A percentile compares a stretch with the other conserved stretches of the same genome.
Conservation (phyloP, 1,140 invertebrate species). For the Adoxophyes honmai region DNA sequence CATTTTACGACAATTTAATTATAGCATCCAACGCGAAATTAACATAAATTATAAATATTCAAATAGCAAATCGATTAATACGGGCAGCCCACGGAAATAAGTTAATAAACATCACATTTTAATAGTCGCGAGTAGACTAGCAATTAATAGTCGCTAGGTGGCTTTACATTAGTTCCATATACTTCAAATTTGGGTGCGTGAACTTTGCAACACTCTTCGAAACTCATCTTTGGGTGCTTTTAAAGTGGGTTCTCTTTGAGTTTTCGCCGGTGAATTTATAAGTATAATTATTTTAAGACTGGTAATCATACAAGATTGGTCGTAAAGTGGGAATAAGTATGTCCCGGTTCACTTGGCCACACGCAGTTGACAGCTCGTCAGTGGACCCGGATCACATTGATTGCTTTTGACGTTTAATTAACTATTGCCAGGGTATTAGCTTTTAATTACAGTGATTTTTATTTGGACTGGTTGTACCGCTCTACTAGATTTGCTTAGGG, state of each 20-base stretch:
- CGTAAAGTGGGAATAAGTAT: background rate
- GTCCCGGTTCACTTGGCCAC: background rate
- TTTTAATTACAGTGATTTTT: too few species aligned
- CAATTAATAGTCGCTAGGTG: background rate
- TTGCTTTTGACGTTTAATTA: too few species aligned
- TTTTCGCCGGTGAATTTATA: background rate
- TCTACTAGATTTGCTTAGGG: too few species aligned
- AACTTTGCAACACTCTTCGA: background rate
- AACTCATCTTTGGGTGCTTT: background rate
- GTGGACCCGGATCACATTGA: too few species aligned
- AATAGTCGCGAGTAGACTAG: background rate
- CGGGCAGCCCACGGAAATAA: background rate
- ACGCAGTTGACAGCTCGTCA: background rate
- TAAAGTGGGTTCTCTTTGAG: background rate
- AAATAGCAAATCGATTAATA: slow-evolving; percentile 2
- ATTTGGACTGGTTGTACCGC: too few species aligned
- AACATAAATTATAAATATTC: slow-evolving; percentile 6
- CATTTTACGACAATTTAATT: slow-evolving; percentile 4
- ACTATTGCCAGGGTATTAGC: too few species aligned
- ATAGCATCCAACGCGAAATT: background rate
- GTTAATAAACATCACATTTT: background rate
- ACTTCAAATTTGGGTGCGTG: background rate
- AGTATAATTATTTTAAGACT: background rate
- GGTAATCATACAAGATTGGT: slow-evolving; percentile 7
- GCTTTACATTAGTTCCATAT: background rate